Base-by-base conservation (phyloP, 1,140 invertebrate species). In the Galleria mellonella region DNA sequence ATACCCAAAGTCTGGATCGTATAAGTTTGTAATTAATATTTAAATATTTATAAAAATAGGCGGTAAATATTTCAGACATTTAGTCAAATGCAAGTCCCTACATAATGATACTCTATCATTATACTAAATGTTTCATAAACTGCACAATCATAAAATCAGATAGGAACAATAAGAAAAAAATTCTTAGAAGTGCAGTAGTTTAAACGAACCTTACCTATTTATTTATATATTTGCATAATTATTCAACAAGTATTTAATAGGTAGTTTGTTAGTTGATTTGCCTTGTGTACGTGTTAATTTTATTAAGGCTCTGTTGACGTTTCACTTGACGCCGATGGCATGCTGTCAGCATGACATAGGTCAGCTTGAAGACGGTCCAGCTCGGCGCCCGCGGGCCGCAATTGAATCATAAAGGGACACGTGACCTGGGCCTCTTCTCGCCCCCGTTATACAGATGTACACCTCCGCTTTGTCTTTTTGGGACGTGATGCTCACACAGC, bases 361-460 rank as follows among this genome's bases (percentile, higher is more conserved):
- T 68, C 59, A 36, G 58, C 41, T 62, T 72, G 72, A 78, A 74
- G 70, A 72, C 65, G 72, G 72, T 78, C 61, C 47, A 14, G 44
- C 33, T 41, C 40, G 9, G 12, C 36, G 39, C 35, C 41, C 14
- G 48, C 43, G 55, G 48, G 54, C 33, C 46, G 67, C 67, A 75
- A 77, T 74, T 73, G 67, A 71, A 78, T 78, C 65, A 72, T 62
- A 67, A 62, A 54, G 55, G 53, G 49, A 61, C 62, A 49, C 55
- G 59, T 68, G 59, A 72, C 64, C 58, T 42, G 42, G 39, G 23
- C 39, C 31, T 28, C 35, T 23, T 9, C 45, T 35, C 17, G 36
- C 11, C 23, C 14, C 15, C 17, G 23, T 51, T 47, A 31, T 41
- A 13, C 9, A 37, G 27, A 49, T 47, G 31, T 41, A 13, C 9